phyloP scores from a whole-genome alignment of 2,797 vertebrate genomes.

The Chelon labrosus region DNA sequence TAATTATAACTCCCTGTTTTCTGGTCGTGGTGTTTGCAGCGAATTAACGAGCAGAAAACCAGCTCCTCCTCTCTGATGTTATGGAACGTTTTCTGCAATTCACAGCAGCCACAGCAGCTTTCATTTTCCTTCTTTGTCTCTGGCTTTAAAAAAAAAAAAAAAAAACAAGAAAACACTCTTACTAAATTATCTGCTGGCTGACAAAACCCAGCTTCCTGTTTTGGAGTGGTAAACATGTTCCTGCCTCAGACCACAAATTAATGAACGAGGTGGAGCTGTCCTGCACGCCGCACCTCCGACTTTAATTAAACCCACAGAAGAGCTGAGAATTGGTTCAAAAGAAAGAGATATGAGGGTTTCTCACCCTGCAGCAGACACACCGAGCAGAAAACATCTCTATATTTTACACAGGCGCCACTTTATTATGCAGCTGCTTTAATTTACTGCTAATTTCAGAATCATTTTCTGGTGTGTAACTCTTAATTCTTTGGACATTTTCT shows the following conservation, averaged over 20 bases:
- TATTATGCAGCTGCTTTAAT: constrained; percentile 26
- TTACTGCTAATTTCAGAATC: constrained; percentile 21
- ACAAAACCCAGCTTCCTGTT: constrained; percentile 55
- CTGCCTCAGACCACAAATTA: constrained; percentile 56
- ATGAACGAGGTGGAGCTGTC: constrained; percentile 34
- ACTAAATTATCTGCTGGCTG: constrained; percentile 55
- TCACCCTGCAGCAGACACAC: background rate
- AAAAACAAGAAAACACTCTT: constrained; percentile 21
- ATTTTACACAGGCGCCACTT: constrained; percentile 22
- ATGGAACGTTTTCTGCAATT: constrained; percentile 6
- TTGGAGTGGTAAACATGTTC: constrained; percentile 45
- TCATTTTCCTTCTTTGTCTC: constrained; percentile 29
- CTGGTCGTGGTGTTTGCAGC: background rate
- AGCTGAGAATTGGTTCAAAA: constrained; percentile 23
- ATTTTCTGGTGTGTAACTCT: constrained; percentile 21
- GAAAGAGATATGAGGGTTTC: constrained; percentile 15
- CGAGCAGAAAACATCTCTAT: constrained; percentile 13
- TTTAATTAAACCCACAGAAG: constrained; percentile 64
- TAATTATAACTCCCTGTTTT: constrained; percentile 1
- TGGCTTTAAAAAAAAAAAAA: constrained; percentile 11
- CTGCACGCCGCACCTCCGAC: constrained; percentile 13
- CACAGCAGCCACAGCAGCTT: constrained; percentile 5
- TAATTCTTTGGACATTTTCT: constrained; percentile 1
- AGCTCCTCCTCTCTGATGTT: constrained; percentile 1
- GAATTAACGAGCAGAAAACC: constrained; percentile 25